A percentile compares a stretch with the other conserved stretches of the same genome.
phyloP scores from a whole-genome alignment of 2,113 vertebrate species.

The Camarhynchus parvulus region DNA sequence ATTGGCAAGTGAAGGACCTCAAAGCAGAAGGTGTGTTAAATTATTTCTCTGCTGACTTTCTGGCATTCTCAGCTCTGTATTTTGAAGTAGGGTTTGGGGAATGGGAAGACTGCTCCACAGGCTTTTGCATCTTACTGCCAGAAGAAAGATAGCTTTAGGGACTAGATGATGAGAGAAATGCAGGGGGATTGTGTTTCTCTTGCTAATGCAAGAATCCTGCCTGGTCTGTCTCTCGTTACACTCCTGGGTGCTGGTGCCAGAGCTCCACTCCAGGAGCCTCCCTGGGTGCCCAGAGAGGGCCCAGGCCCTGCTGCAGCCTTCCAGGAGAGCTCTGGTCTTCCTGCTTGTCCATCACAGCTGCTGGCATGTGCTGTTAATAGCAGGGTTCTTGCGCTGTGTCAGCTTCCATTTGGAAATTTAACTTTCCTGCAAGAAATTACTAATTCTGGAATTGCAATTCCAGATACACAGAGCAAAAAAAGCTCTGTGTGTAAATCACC shows the following conservation, averaged over 20 bases:
- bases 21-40: neutral
- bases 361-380: neutral
- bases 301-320: neutral
- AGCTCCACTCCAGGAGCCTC: neutral
- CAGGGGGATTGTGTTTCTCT: neutral
- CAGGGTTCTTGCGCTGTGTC: neutral
- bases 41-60: neutral
- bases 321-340: neutral
- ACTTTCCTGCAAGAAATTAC: neutral
- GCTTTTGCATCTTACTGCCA: neutral
- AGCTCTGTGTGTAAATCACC: neutral
- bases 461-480: neutral
- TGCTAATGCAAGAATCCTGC: slow-evolving; percentile 68
- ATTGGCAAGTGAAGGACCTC: neutral
- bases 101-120: neutral
- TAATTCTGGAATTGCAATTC: neutral
- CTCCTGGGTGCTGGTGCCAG: neutral
- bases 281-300: neutral
- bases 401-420: neutral
- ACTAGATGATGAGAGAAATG: slow-evolving; percentile 36
- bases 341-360: neutral
- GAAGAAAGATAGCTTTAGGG: slow-evolving; percentile 17
- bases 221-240: slow-evolving; percentile 46
- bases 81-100: neutral
- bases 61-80: neutral